Conservation (phyloP, 2,797 vertebrate genomes). For the Myripristis jacobus region DNA sequence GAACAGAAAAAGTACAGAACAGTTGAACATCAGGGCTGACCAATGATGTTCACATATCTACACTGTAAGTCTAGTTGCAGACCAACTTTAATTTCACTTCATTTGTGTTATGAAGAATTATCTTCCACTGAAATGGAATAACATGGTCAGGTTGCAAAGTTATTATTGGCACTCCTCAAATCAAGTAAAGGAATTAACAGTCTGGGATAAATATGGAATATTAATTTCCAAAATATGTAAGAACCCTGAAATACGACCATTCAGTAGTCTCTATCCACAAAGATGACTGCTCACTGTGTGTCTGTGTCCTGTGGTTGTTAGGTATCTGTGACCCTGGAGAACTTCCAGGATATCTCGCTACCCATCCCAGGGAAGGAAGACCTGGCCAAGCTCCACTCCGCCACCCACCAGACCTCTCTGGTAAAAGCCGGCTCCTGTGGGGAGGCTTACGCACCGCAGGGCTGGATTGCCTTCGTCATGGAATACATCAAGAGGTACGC, state of each 20-base stretch:
- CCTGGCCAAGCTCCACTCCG: conserved; percentile 96
- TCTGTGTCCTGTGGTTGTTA: conserved; percentile 69
- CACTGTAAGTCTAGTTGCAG: not conserved
- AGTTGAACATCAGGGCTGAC: too few species aligned
- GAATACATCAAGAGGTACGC: conserved; percentile 97
- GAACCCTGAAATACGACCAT: not conserved
- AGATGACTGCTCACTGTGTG: conserved; percentile 25
- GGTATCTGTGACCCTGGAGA: conserved; percentile 98
- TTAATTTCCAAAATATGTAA: too few species aligned
- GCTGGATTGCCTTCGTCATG: conserved; percentile 97
- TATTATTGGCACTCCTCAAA: too few species aligned
- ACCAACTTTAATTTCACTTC: not conserved
- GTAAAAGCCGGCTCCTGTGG: conserved; percentile 97
- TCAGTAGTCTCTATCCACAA: not conserved
- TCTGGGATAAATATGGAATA: too few species aligned
- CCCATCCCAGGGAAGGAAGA: conserved; percentile 99
- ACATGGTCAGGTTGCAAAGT: too few species aligned
- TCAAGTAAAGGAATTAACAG: too few species aligned
- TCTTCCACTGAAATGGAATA: not conserved
- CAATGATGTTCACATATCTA: not conserved
- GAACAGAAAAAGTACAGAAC: too few species aligned
- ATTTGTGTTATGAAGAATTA: not conserved
- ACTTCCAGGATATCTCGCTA: conserved; percentile 98
- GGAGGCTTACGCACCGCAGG: conserved; percentile 95
- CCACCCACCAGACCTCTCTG: conserved; percentile 94